Evolutionary conservation across 2,888 invertebrate species (phyloP).

Genomic region (Diloba caeruleocephala): DNA sequence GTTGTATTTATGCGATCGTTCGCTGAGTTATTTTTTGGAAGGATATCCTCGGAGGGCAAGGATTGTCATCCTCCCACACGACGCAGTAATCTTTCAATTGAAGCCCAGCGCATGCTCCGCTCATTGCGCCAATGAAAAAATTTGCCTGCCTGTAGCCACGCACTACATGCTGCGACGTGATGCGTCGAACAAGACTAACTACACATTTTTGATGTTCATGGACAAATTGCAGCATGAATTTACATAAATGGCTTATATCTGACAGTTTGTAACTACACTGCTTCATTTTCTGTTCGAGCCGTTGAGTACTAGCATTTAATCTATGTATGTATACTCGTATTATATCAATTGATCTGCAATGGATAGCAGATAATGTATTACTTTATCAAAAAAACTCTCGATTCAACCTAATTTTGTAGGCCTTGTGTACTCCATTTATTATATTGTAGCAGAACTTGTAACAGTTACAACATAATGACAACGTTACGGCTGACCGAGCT

Average conservation of each 20-base stretch:
- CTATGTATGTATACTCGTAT: no score
- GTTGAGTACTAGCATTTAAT: no score
- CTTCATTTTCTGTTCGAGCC: slow-evolving; percentile 8
- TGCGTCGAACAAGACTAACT: slow-evolving; percentile 17
- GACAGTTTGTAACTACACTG: slow-evolving; percentile 15
- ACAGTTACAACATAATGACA: slow-evolving; percentile 64
- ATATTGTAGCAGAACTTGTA: slow-evolving; percentile 61
- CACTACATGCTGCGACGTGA: slow-evolving; percentile 39
- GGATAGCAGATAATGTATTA: no score
- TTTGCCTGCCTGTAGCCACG: slow-evolving; percentile 69
- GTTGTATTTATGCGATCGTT: slow-evolving; percentile 62
- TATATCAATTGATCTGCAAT: no score
- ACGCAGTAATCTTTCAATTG: slow-evolving; percentile 85
- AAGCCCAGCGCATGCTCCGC: slow-evolving; percentile 76
- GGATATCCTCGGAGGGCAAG: slow-evolving; percentile 87
- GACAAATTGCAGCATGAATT: slow-evolving; percentile 34
- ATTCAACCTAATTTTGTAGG: slow-evolving; percentile 63
- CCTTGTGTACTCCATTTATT: slow-evolving; percentile 73
- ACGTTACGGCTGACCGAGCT: slow-evolving; percentile 68
- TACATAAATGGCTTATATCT: slow-evolving; percentile 16
- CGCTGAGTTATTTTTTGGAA: slow-evolving; percentile 82
- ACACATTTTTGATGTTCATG: slow-evolving; percentile 18
- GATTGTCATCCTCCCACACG: slow-evolving; percentile 84
- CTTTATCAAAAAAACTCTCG: no score
- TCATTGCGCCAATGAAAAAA: slow-evolving; percentile 88